Evolutionary conservation across 2,797 vertebrate genomes (phyloP).

Genomic region (Stomatorhinus walkeri): DNA sequence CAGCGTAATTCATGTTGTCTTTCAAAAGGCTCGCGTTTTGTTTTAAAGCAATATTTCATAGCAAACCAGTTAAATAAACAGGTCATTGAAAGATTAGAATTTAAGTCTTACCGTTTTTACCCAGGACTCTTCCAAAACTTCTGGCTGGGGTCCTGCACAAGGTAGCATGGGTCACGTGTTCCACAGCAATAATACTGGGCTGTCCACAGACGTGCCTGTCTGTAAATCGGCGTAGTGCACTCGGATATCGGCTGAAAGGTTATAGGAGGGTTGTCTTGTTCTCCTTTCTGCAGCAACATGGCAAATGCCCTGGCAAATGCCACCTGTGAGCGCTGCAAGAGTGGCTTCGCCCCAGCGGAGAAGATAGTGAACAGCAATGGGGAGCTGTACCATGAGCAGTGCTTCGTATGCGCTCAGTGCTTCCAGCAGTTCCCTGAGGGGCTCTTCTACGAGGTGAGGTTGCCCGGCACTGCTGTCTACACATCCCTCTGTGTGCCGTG

Average conservation of each 20-base stretch:
- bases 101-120: too few species aligned
- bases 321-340: slow-evolving; percentile 87
- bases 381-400: slow-evolving; percentile 92
- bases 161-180: too few species aligned
- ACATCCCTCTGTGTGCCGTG: background rate
- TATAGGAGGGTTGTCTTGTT: background rate
- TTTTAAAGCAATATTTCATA: too few species aligned
- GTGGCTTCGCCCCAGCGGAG: slow-evolving; percentile 82
- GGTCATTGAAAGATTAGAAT: too few species aligned
- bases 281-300: slow-evolving; percentile 76
- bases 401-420: slow-evolving; percentile 95
- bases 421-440: slow-evolving; percentile 96
- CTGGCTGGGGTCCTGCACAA: too few species aligned
- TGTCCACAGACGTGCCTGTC: too few species aligned
- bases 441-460: slow-evolving; percentile 90
- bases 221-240: too few species aligned
- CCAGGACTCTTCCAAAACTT: too few species aligned
- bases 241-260: background rate
- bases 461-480: background rate
- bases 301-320: slow-evolving; percentile 89
- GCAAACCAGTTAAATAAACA: too few species aligned
- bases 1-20: too few species aligned
- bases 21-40: too few species aligned
- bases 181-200: too few species aligned
- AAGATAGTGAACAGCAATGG: slow-evolving; percentile 97